A percentile compares a stretch with the other conserved stretches of the same genome.
Conservation (phyloP, 1,140 invertebrate genomes). For the Dendrolimus punctatus region DNA sequence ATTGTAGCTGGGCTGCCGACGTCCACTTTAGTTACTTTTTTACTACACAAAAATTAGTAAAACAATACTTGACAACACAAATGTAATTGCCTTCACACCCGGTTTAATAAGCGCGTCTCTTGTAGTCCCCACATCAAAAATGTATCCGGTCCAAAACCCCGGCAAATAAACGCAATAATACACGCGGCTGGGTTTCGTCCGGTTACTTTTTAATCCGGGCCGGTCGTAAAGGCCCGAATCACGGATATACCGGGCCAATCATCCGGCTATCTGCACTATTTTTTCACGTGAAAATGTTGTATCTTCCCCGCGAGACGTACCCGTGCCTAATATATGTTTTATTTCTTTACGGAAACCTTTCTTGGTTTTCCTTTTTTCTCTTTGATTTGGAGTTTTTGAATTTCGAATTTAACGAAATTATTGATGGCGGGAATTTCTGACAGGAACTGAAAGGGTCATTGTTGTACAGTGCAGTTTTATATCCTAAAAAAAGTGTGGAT, state of each 20-base stretch:
- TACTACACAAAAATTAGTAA: too few relatives aligned
- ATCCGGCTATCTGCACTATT: slow-evolving; percentile 54
- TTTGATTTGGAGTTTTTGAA: too few relatives aligned
- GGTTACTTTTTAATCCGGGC: slow-evolving; percentile 45
- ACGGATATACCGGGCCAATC: slow-evolving; percentile 51
- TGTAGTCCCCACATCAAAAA: not conserved
- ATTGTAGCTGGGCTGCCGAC: too few relatives aligned
- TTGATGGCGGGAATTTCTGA: too few relatives aligned
- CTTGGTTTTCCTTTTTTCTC: too few relatives aligned
- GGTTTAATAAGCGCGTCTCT: not conserved
- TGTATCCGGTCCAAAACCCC: not conserved
- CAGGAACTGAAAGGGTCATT: too few relatives aligned
- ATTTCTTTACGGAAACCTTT: too few relatives aligned
- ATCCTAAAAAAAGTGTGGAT: too few relatives aligned
- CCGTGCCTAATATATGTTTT: slow-evolving; percentile 33
- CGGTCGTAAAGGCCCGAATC: slow-evolving; percentile 49
- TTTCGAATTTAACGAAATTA: too few relatives aligned
- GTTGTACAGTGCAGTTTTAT: too few relatives aligned
- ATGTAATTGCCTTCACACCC: not conserved
- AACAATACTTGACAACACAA: too few relatives aligned
- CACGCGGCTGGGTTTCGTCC: slow-evolving; percentile 7
- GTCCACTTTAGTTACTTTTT: too few relatives aligned
- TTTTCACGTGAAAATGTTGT: slow-evolving; percentile 42
- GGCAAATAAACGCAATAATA: slow-evolving; percentile 18
- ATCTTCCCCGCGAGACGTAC: slow-evolving; percentile 19